phyloP scores from a whole-genome alignment of 2,113 vertebrate species.

The Erinaceus europaeus region DNA sequence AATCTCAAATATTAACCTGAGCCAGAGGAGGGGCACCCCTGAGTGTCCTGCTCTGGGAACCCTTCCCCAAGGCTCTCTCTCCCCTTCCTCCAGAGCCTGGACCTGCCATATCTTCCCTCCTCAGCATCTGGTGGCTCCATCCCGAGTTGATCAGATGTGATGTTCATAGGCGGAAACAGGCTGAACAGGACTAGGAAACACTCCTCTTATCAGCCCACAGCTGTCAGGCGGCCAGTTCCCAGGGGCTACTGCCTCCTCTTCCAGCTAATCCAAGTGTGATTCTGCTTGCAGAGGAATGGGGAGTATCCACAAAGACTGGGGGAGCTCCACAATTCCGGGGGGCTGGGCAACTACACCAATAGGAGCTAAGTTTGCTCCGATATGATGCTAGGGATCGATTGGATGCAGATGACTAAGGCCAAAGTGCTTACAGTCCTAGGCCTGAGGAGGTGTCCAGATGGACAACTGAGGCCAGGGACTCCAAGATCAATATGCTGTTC shows the following conservation, averaged over 20 bases:
- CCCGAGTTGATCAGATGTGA: conserved; percentile 10
- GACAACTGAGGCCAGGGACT: too few species aligned
- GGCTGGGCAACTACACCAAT: not conserved
- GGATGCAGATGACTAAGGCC: too few species aligned
- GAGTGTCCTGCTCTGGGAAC: not conserved
- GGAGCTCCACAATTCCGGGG: too few species aligned
- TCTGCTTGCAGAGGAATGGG: not conserved
- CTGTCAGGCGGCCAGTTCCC: not conserved
- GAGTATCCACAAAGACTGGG: not conserved
- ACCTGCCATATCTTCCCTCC: not conserved
- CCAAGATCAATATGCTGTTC: too few species aligned
- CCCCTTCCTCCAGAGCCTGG: too few species aligned
- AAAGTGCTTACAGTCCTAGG: too few species aligned
- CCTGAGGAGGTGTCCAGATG: too few species aligned
- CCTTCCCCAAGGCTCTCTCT: not conserved
- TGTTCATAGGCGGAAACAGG: not conserved
- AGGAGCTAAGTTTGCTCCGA: too few species aligned
- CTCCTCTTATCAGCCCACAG: not conserved
- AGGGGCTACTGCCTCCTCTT: not conserved
- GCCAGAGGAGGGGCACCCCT: rapidly evolving
- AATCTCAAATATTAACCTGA: not conserved
- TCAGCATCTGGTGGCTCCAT: not conserved
- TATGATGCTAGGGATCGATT: too few species aligned
- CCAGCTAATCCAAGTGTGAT: not conserved
- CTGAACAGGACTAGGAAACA: conserved; percentile 17